Conservation (phyloP, 2,797 vertebrate genomes). For the Semaprochilodus insignis region DNA sequence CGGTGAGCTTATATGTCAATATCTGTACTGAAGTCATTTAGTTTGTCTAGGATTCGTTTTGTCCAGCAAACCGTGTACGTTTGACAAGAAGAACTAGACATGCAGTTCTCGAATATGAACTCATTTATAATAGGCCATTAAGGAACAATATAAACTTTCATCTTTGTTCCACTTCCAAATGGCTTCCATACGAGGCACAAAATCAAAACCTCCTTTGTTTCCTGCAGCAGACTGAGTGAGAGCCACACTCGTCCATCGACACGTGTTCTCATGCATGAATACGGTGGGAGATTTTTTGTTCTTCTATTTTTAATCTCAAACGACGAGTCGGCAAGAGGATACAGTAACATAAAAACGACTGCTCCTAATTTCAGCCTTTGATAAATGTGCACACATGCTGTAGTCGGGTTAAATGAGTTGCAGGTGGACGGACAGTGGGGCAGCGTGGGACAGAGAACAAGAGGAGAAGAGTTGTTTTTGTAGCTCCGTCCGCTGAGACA, state of each 20-base stretch:
- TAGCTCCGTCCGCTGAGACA: neutral
- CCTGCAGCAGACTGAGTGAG: neutral
- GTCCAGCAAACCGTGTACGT: no score
- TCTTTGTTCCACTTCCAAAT: neutral
- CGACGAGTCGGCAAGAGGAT: constrained; percentile 28
- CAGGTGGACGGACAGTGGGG: constrained; percentile 39
- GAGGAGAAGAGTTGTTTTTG: neutral
- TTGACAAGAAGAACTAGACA: no score
- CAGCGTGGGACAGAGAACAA: neutral
- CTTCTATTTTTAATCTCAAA: constrained; percentile 39
- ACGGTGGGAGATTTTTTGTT: constrained; percentile 29
- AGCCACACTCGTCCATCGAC: neutral
- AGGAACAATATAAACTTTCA: neutral
- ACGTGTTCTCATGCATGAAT: constrained; percentile 27
- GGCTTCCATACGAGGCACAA: neutral
- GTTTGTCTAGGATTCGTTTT: no score
- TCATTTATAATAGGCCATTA: no score
- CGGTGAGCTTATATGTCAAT: no score
- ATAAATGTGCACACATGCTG: constrained; percentile 32
- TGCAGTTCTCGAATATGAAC: no score
- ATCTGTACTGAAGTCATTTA: no score
- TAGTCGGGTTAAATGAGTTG: constrained; percentile 8
- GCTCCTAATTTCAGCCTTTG: constrained; percentile 28
- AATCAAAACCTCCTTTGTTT: neutral
- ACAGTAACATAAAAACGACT: constrained; percentile 36